Base-by-base conservation (phyloP, 2,113 vertebrate species). In the Rhombomys opimus region DNA sequence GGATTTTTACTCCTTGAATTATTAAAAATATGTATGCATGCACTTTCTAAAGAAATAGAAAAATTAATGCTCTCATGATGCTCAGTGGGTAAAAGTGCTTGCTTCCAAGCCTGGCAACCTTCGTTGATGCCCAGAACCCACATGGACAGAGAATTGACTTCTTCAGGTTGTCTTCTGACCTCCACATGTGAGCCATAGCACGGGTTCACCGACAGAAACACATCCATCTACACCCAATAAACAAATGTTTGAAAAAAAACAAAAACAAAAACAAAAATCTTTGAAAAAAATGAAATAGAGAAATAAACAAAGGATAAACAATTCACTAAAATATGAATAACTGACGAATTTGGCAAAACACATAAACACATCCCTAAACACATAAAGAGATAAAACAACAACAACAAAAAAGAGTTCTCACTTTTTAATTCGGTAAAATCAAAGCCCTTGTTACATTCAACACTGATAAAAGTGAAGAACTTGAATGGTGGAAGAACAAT, bases 301-400 rank as follows among this genome's bases (percentile, higher is more conserved):
- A 91, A 93, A 91, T 57, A 52, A 22, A 27, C 27, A 72, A 87
- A 91, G 59, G n/a, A 78, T 65, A 88, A 72, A 6, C 50, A 93
- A 88, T 30, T 41, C 35, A 84, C 35, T 84, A 91, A 75, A 54
- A 93, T 87, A 94, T 18, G 11, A 84, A 52, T 23, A 65, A 87
- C 65, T 72, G 23, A 70, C 30, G 90, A 90, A 87, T 75, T 30
- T 75, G 22, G 61, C 46, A 87, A 95, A 92, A 22, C 54, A 81
- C 4, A 87, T 20, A 82, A 84, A 84, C 12, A 7, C 0, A 70
- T 18, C 10, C 13, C 87, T 70, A 84, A 72, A 18, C 17, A 73
- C 17, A 77, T 61, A 86, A 96, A 85, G 85, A 90, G 23, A 92
- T 82, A 35, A 57, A 13, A 14, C n/a, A 90, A 72, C 8, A 68